Conservation (phyloP, 2,888 invertebrate species). For the Dinocampus coccinellae region DNA sequence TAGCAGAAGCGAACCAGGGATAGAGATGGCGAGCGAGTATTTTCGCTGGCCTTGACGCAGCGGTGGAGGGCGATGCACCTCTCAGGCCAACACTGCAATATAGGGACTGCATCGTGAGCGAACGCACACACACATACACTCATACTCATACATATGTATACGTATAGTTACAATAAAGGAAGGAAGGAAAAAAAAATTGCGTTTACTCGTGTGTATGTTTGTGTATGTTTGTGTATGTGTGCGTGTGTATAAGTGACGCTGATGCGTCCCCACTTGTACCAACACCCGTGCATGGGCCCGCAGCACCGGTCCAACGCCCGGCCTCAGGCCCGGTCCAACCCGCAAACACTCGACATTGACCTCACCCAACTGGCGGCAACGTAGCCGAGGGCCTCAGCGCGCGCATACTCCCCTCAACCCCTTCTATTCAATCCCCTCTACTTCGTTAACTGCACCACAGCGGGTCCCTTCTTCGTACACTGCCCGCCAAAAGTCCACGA, state of each 20-base stretch:
- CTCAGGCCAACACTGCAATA: slow-evolving; percentile 65
- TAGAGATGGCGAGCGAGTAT: slow-evolving; percentile 54
- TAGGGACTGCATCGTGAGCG: slow-evolving; percentile 55
- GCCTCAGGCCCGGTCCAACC: slow-evolving; percentile 66
- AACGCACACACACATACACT: slow-evolving; percentile 40
- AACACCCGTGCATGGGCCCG: slow-evolving; percentile 41
- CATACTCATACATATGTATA: no score
- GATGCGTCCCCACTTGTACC: slow-evolving; percentile 41
- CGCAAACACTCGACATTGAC: slow-evolving; percentile 67
- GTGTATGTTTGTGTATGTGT: slow-evolving; percentile 21
- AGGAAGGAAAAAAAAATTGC: not conserved
- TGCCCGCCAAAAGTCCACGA: slow-evolving; percentile 64
- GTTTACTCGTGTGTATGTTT: no score
- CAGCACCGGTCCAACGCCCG: slow-evolving; percentile 47
- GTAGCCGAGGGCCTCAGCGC: slow-evolving; percentile 35
- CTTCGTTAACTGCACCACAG: slow-evolving; percentile 7
- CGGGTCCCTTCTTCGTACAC: slow-evolving; percentile 59
- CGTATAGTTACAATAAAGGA: slow-evolving; percentile 20
- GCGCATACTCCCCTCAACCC: slow-evolving; percentile 34
- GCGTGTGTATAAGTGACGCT: slow-evolving; percentile 32
- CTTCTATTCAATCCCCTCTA: not conserved
- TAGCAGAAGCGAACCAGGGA: slow-evolving; percentile 48
- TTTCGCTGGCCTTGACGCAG: slow-evolving; percentile 70
- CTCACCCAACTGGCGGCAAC: slow-evolving; percentile 65
- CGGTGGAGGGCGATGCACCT: slow-evolving; percentile 69